Evolutionary conservation across 2,888 invertebrate species (phyloP), one percentile per base, ranked within the genome.

Genomic region (Troilus luridus): DNA sequence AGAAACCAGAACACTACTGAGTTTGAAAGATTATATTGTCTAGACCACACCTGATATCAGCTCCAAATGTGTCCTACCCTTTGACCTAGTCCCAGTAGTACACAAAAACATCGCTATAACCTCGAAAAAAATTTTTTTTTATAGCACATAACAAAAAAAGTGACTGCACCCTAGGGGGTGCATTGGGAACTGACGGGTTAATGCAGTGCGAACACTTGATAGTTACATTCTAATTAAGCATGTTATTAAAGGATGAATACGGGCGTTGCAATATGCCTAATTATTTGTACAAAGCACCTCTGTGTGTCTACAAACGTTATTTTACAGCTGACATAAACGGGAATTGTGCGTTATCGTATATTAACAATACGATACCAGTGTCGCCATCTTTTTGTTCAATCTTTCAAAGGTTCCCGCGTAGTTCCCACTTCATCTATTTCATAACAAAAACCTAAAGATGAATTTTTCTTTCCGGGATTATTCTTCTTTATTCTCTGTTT

Each of bases 401-500:
- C 41, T 17, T 77, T 77, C 41, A 77, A 77, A 17, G 41, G 17
- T 77, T 6, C 72, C 72, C 17, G 72, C 72, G 19, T 27, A 77
- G 41, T 77, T 41, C 41, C 41, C 72, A 77, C 72, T 77, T 41
- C 72, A 77, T 77, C 72, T 67, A 77, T 77, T 77, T 19, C 41
- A 77, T 41, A 19, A 41, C 27, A 77, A 27, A 77, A 77, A 77
- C 27, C 17, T 24, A 0, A 17, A 17, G 72, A 85, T 85, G 85
- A 56, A 12, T 56, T 85, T 85, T 85, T n/a, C 56, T 56, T 56
- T 54, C 81, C 21, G 21, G n/a, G 21, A 56, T n/a, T 17, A 56
- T 85, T n/a, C n/a, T 58, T 58, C 41, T 41, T 56, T 85, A 56
- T 85, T 85, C 56, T 56, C n/a, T 85, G 85, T 85, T 85, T 85